Percentiles rank a stretch among this genome's conserved stretches.
Evolutionary conservation across 2,113 vertebrate genomes (phyloP).

Genomic region (Zosterops japonicus): DNA sequence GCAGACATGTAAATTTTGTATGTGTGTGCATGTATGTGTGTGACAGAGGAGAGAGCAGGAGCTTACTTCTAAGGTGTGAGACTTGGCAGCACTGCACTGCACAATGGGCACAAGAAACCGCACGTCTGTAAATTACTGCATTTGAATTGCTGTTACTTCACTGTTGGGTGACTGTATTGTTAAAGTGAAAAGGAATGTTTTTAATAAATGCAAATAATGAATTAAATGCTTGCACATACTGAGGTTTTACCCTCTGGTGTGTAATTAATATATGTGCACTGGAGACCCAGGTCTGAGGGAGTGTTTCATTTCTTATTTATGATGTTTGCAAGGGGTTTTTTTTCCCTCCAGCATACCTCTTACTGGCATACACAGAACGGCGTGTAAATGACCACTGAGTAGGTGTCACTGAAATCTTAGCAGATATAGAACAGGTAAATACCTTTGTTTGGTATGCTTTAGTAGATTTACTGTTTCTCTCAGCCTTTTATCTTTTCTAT

Average conservation of each 20-base stretch:
- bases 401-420: constrained; percentile 62
- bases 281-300: constrained; percentile 55
- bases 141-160: constrained; percentile 60
- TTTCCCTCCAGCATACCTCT: constrained; percentile 13
- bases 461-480: constrained; percentile 18
- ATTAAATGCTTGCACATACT: constrained; percentile 51
- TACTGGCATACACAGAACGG: not conserved
- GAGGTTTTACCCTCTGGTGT: constrained; percentile 52
- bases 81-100: constrained; percentile 62
- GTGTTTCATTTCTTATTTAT: constrained; percentile 74
- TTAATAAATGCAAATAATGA: constrained; percentile 71
- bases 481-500: constrained; percentile 51
- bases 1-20: constrained; percentile 60
- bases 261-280: constrained; percentile 53
- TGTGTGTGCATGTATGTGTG: not conserved
- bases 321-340: not conserved
- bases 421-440: constrained; percentile 60
- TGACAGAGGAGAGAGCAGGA: constrained; percentile 26
- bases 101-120: constrained; percentile 58
- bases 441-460: constrained; percentile 4
- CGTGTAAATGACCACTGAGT: constrained; percentile 54
- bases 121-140: constrained; percentile 58
- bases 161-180: constrained; percentile 58
- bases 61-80: constrained; percentile 55
- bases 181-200: constrained; percentile 72